Base-by-base conservation (phyloP, 2,888 invertebrate species). In the Augiades crinisus region DNA sequence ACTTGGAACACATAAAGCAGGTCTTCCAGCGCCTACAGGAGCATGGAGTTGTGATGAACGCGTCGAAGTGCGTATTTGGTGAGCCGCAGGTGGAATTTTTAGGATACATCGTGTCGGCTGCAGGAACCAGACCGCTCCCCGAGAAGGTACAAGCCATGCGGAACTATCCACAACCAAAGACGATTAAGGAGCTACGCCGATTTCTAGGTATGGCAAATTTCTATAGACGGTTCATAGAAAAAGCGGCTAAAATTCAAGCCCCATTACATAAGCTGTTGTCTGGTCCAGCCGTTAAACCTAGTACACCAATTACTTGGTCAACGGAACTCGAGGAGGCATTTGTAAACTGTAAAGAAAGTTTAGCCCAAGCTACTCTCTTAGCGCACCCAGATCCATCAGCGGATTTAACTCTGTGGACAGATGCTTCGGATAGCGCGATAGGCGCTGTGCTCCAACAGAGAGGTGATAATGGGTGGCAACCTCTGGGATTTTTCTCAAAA, bases 371-470 rank as follows among this genome's bases (percentile, higher is more conserved):
- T 3, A 58, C 68, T 0, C 43, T 67, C 0, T 47, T 73, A 3
- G 60, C 62, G 0, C 66, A 71, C 36, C 72, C 70, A 2, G 51
- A 50, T 5, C 13, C 50, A 2, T 36, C 60, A 16, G 64, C 67
- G 0, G 22, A 53, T 12, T 38, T 74, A 3, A 54, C 64, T 8
- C 7, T 75, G 2, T 53, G 61, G 1, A 59, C 59, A 0, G 72
- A 77, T 53, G 78, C 77, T 1, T 78, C 75, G 0, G 67, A 74
- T 33, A 45, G 16, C 2, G 64, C 75, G 2, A 60, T 75, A 3
- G 78, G 75, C 4, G 72, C 68, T 2, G 66, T 59, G 0, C 31
- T 80, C 10, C 68, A 78, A 47, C 75, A 78, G 57, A 58, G 49
- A 0, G 47, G 58, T 3, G 43, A 62, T n/a, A 1, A n/a, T 3